Percentiles rank a stretch among this genome's conserved stretches.
These are phyloP conservation scores for Piscicola geometra DNA, from an alignment of 2,888 invertebrate genomes.

Conservation along the genomic window DNA sequence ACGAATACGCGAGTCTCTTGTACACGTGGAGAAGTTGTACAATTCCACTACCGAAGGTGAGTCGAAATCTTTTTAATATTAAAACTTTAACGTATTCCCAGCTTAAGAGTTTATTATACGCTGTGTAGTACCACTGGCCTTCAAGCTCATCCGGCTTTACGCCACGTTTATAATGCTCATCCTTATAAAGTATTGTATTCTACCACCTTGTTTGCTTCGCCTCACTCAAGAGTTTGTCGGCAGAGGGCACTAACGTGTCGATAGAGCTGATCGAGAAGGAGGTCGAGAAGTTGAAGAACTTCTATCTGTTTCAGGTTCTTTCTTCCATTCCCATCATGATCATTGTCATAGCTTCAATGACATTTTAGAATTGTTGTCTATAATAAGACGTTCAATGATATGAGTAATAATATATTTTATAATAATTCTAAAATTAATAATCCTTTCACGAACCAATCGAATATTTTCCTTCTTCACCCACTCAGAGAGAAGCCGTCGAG, in stretches of 20 bases:
- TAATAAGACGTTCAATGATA: constrained; percentile 15
- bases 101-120: too few relatives aligned
- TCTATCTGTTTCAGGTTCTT: constrained; percentile 87
- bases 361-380: background rate
- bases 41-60: constrained; percentile 73
- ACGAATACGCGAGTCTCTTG: constrained; percentile 91
- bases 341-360: background rate
- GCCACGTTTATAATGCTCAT: too few relatives aligned
- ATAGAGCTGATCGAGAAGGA: constrained; percentile 87
- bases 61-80: too few relatives aligned
- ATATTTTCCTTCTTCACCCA: too few relatives aligned
- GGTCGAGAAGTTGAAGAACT: constrained; percentile 85
- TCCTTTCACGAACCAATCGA: too few relatives aligned
- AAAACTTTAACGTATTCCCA: too few relatives aligned
- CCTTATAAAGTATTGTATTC: too few relatives aligned
- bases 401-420: too few relatives aligned
- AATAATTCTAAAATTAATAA: too few relatives aligned
- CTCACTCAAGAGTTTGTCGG: constrained; percentile 21
- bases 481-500: constrained; percentile 74
- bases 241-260: constrained; percentile 27
- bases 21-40: constrained; percentile 98
- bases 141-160: too few relatives aligned
- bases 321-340: background rate
- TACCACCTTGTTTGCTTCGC: background rate
- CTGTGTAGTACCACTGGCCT: too few relatives aligned